phyloP scores from a whole-genome alignment of 2,797 vertebrate species.

The Paguma larvata region DNA sequence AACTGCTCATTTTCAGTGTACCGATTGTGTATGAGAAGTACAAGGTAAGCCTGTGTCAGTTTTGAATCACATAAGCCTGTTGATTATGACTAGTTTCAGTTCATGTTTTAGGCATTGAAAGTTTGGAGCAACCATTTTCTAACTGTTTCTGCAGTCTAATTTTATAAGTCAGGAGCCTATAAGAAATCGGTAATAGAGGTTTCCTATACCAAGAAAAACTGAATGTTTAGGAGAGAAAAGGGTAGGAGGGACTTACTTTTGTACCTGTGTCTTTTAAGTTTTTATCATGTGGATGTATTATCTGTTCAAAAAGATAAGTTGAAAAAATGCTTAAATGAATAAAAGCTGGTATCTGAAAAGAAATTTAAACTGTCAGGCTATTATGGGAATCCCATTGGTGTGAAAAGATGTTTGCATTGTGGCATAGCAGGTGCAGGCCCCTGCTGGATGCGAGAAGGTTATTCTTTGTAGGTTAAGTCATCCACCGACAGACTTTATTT shows the following conservation, averaged over 20 bases:
- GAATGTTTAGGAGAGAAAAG: background rate
- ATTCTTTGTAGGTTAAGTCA: background rate
- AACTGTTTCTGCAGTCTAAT: background rate
- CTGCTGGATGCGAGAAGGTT: background rate
- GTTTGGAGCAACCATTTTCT: background rate
- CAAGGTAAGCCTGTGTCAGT: constrained; percentile 90
- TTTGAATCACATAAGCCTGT: background rate
- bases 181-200: background rate
- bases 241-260: background rate
- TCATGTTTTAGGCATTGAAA: background rate
- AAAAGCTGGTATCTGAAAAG: constrained; percentile 27
- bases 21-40: constrained; percentile 96
- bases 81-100: background rate
- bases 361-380: background rate
- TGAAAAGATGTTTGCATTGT: background rate
- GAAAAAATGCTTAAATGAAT: constrained; percentile 25
- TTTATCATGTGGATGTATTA: background rate
- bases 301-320: background rate
- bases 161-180: background rate
- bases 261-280: background rate
- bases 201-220: background rate
- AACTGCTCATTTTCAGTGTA: constrained; percentile 93
- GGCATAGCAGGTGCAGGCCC: background rate
- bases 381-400: background rate
- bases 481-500: background rate